Evolutionary conservation across 2,113 vertebrate genomes (phyloP), one percentile per base, ranked within the genome.

Genomic region (human (Homo sapiens)): DNA sequence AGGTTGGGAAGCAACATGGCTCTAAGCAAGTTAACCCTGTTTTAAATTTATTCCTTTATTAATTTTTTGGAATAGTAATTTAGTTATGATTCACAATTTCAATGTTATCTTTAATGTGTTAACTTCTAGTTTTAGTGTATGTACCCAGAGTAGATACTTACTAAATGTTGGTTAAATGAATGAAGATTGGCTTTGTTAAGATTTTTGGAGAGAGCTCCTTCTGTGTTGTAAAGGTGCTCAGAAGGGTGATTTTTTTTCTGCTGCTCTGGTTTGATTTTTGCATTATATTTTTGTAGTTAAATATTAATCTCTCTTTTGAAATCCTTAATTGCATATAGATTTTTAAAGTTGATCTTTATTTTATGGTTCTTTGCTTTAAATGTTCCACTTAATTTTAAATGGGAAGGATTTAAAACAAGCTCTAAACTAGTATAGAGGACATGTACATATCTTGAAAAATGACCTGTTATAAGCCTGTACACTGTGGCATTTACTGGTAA

Each of bases 311-410:
- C 3, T 81, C 95, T 91, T 97, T 97, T 91, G 17, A 90, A 97
- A 90, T 92, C 96, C 20, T 93, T 98, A 98, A 98, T 96, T 98
- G 88, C 61, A 76, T 91, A 95, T 97, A 10, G 83, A 85, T 82
- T 94, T 96, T 91, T 84, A 59, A 92, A 94, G 72, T 61, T 96
- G 96, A 22, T 95, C 0, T 97, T 90, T 97, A 85, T 72, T 97
- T 98, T 92, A 96, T 76, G 59, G 52, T 90, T 93, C 76, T 96
- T 98, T 97, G 68, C 59, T 93, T 90, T 96, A 84, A 98, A 59
- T 48, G 25, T 93, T 86, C 32, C 27, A 32, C 38, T 97, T 89
- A 45, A 80, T 95, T 97, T 98, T 91, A 96, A 52, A 84, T 78
- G 43, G 50, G 45, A 64, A 96, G 86, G 90, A 96, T 93, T 93